These are phyloP conservation scores for Istiophorus platypterus DNA, from an alignment of 2,113 vertebrate species.

Conservation along the genomic window DNA sequence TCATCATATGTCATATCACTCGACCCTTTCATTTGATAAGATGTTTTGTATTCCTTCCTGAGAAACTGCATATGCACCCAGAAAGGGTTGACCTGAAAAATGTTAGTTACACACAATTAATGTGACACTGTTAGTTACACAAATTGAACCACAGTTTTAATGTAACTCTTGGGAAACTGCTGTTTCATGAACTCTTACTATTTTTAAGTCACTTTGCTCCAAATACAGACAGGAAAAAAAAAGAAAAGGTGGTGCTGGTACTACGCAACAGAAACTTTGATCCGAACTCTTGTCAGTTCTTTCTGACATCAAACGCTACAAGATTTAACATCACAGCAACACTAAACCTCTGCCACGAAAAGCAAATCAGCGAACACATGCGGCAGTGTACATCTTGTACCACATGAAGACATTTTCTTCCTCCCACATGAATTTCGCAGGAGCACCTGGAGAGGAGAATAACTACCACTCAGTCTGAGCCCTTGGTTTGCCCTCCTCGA, in stretches of 20 bases:
- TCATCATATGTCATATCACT: too few relatives aligned
- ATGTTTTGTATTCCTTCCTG: too few relatives aligned
- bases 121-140: neutral
- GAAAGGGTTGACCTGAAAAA: too few relatives aligned
- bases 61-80: too few relatives aligned
- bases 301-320: neutral
- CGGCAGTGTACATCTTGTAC: conserved; percentile 30
- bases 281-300: neutral
- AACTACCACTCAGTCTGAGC: conserved; percentile 58
- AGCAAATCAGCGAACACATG: conserved; percentile 35
- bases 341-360: conserved; percentile 32
- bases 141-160: neutral
- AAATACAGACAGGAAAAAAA: neutral
- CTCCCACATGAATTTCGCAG: conserved; percentile 59
- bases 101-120: neutral
- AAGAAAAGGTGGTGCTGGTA: too few relatives aligned
- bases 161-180: neutral
- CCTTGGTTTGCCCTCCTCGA: conserved; percentile 44
- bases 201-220: neutral
- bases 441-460: conserved; percentile 72
- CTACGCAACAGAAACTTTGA: neutral
- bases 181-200: neutral
- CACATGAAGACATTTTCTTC: conserved; percentile 48
- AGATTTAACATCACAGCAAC: conserved; percentile 24
- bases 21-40: too few relatives aligned